phyloP scores from a whole-genome alignment of 2,888 invertebrate species.

The Pollenia amentaria region DNA sequence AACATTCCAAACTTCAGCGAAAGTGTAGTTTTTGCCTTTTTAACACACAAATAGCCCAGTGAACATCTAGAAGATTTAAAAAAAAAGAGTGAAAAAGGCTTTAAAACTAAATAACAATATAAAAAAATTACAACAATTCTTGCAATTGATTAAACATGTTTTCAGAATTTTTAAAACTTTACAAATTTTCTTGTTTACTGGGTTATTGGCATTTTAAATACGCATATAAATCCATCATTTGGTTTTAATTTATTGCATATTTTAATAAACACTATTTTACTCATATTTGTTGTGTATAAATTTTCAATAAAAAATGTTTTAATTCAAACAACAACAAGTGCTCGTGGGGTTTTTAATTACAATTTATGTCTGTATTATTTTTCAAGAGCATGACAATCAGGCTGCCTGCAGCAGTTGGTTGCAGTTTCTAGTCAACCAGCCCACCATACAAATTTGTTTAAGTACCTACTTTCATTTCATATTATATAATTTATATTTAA shows the following conservation, averaged over 20 bases:
- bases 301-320: conserved; percentile 24
- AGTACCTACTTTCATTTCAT: conserved; percentile 57
- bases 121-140: too few species aligned
- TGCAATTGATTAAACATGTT: too few species aligned
- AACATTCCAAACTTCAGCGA: conserved; percentile 1
- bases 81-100: background rate
- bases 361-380: conserved; percentile 58
- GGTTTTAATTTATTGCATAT: conserved; percentile 12
- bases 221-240: background rate
- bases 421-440: conserved; percentile 29
- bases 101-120: too few species aligned
- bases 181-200: conserved; percentile 15
- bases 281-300: conserved; percentile 17
- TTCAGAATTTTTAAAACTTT: too few species aligned
- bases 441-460: conserved; percentile 67
- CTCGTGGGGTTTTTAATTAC: conserved; percentile 67
- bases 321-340: conserved; percentile 60
- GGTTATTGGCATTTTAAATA: background rate
- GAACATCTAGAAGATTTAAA: background rate
- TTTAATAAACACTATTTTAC: conserved; percentile 14
- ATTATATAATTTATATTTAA: conserved; percentile 11
- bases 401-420: conserved; percentile 33
- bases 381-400: conserved; percentile 68
- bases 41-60: conserved; percentile 15
- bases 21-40: conserved; percentile 19